Evolutionary conservation across 2,113 vertebrate genomes (phyloP), one percentile per base, ranked within the genome.

Genomic region (Pionites leucogaster): DNA sequence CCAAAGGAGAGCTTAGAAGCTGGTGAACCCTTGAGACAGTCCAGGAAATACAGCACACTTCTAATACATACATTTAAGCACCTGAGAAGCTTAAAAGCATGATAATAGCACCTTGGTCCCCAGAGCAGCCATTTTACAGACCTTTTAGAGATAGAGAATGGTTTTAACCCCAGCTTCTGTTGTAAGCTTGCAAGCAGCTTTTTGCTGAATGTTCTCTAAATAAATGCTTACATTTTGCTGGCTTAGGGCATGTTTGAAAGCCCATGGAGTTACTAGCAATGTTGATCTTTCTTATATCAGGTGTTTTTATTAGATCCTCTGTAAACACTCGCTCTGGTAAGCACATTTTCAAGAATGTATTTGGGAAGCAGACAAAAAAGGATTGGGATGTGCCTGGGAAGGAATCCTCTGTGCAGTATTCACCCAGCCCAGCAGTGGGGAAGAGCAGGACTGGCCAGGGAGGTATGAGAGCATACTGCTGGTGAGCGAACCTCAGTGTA

Each of bases 1-100:
- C 24, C 10, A 72, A 93, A 71, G 42, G 41, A 88, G 57, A 76
- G 15, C 14, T 67, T n/a, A 67, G 46, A 64, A 82, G 47, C 47
- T 88, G 75, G 57, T 53, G 3, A 82, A 68, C 52, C 52, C 55
- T 95, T 82, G 94, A 33, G 67, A 80, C 29, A 42, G 88, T 82
- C 82, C 82, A 88, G 91, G 75, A 95, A 93, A 68, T 27, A 27
- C 29, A 68, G 42, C 25, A 17, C 10, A 3, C 50, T 85, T 85
- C 37, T 88, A 72, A 86, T 72, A 76, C 39, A 16, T 50, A 16
- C 37, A 20, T 82, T 72, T 80, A 88, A 60, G 47, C 25, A 71
- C 64, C 57, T 55, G 47, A 92, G 79, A 86, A 82, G 57, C 57
- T 93, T 72, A 72, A 92, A 92, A 95, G 82, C 72, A 75, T 62